Percentiles rank a stretch among this genome's conserved stretches.
Conservation (phyloP, 2,888 invertebrate species). For the Drosophila leonis region DNA sequence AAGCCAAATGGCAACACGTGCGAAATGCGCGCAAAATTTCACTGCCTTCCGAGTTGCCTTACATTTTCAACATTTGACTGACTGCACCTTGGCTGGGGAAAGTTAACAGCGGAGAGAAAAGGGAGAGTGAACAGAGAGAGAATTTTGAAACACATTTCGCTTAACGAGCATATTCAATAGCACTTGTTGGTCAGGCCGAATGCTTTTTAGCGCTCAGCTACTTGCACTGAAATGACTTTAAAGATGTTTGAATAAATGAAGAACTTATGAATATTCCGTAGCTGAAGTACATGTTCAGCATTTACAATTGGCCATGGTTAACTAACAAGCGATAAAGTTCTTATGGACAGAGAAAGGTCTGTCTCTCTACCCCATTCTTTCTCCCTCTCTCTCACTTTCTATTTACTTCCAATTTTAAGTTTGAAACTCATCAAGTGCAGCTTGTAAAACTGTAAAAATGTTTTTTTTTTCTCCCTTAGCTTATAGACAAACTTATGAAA, state of each 20-base stretch:
- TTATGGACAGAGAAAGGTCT: background rate
- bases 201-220: constrained; percentile 8
- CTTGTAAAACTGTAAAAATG: background rate
- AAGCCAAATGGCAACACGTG: constrained; percentile 68
- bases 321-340: constrained; percentile 4
- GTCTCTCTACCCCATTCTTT: too few relatives aligned
- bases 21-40: constrained; percentile 65
- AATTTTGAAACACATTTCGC: constrained; percentile 25
- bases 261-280: constrained; percentile 39
- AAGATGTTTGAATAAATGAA: constrained; percentile 41
- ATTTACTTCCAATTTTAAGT: constrained; percentile 2
- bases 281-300: constrained; percentile 12
- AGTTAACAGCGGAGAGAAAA: background rate
- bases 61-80: constrained; percentile 21
- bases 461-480: background rate
- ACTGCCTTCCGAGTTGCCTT: constrained; percentile 35
- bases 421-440: constrained; percentile 1
- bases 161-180: constrained; percentile 57
- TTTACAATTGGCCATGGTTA: constrained; percentile 12
- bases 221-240: constrained; percentile 24
- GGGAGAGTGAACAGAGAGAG: background rate
- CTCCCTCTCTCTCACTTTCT: background rate
- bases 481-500: constrained; percentile 1
- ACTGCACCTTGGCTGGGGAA: constrained; percentile 32
- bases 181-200: constrained; percentile 55